phyloP scores from a whole-genome alignment of 2,888 invertebrate genomes.

The Hymenopus coronatus region DNA sequence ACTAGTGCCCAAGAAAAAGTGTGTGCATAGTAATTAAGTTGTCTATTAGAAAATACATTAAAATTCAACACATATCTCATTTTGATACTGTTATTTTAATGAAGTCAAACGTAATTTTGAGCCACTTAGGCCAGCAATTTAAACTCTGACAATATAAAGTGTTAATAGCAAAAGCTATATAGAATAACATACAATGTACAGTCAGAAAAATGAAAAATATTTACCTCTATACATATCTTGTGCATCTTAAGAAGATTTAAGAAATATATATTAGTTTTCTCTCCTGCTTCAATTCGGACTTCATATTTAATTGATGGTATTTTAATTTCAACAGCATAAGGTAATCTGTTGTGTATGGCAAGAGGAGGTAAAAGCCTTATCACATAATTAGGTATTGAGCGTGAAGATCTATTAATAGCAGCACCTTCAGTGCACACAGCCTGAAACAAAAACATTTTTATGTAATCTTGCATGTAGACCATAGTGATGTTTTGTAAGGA shows the following conservation, averaged over 20 bases:
- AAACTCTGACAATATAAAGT: too few relatives aligned
- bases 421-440: constrained; percentile 36
- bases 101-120: too few relatives aligned
- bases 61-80: too few relatives aligned
- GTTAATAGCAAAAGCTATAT: too few relatives aligned
- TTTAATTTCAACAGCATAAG: constrained; percentile 65
- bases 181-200: background rate
- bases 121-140: too few relatives aligned
- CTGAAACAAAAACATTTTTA: background rate
- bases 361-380: constrained; percentile 72
- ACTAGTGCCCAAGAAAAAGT: too few relatives aligned
- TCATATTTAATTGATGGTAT: constrained; percentile 50
- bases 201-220: constrained; percentile 17
- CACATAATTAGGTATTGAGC: constrained; percentile 67
- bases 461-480: too few relatives aligned
- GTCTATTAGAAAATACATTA: too few relatives aligned
- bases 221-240: constrained; percentile 48
- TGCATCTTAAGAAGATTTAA: constrained; percentile 61
- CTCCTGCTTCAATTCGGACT: constrained; percentile 68
- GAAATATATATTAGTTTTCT: constrained; percentile 65
- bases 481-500: too few relatives aligned
- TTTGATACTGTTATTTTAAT: too few relatives aligned
- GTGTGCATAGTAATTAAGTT: too few relatives aligned
- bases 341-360: constrained; percentile 71
- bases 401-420: constrained; percentile 44